Base-by-base conservation (phyloP, 2,888 invertebrate species). In the Spicauda simplicius region DNA sequence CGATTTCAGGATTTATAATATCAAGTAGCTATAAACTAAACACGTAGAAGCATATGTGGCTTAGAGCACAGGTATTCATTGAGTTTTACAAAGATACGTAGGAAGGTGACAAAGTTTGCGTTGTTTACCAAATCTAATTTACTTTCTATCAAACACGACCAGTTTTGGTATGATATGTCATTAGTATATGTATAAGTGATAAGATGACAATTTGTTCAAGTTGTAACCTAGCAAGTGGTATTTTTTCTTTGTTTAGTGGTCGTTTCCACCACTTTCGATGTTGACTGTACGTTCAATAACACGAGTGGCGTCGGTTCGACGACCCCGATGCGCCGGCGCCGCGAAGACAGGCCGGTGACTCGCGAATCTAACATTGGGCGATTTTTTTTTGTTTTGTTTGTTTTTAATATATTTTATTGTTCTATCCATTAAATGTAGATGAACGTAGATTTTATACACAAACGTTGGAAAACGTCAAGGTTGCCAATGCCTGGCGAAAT, bases 251-350 rank as follows among this genome's bases (percentile, higher is more conserved):
- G 41, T 41, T 41, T 41, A 14, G 12, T 41, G n/a, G 48, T 16
- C 16, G 48, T 16, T 48, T 25, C 25, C 16, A 48, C 59, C 52
- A 65, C 59, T 66, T 66, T 66, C 65, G 59, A 66, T 66, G 65
- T 58, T 59, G 65, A 60, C 61, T 61, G 70, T 76, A 72, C 77
- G 78, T 77, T 90, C 90, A 91, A 88, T 87, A 90, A 86, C 91
- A 89, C 84, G 78, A 79, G 76, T 75, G 82, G 87, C 88, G 86
- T 83, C 83, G 86, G 91, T 86, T 91, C 90, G 85, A 79, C 83
- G 89, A 87, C 84, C 89, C 79, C 76, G 76, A 77, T 85, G 88
- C 88, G 86, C 88, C 78, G 81, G 86, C 91, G 88, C 85, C 85
- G 86, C 83, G 79, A 85, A 86, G 83, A 87, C 81, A 80, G 75